Evolutionary conservation across 2,888 invertebrate genomes (phyloP), one percentile per base, ranked within the genome.

Genomic region (Campaea margaritaria): DNA sequence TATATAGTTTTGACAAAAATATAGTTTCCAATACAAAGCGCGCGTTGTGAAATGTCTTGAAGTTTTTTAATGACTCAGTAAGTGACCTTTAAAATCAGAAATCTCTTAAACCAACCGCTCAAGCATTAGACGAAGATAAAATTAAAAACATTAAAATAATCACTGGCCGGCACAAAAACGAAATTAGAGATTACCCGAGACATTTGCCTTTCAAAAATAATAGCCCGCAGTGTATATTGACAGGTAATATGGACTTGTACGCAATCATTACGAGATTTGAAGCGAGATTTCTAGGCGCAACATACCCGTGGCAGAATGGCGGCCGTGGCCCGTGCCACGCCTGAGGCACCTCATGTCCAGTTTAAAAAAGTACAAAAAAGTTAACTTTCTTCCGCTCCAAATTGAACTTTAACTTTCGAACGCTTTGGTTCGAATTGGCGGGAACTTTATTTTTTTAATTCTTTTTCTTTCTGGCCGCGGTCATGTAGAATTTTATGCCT

Each of bases 161-260:
- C 28, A 54, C 50, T 12, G 50, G n/a, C 43, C 53, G 50, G 55
- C 43, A 55, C 55, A 62, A 62, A 60, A 61, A 57, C 54, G 9
- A 58, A 69, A 67, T 67, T 66, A 66, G 58, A 62, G 49, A 62
- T 67, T 56, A 56, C 55, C 54, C 41, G 44, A 56, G 60, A 65
- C 58, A 63, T 62, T 68, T 65, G 56, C 45, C 56, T 73, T 68
- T 68, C 72, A 72, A 72, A 76, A 75, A 72, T 74, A 77, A 76
- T 78, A 70, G 75, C 68, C 67, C 42, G 67, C 62, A 62, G 71
- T 76, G 74, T 73, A 73, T 81, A 81, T 81, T 82, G 82, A 79
- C 81, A 81, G 76, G 77, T 75, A 76, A 83, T 81, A 76, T 69
- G 68, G 73, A 77, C 73, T 74, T 74, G 75, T 76, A 77, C 75